Conservation (phyloP, 2,797 vertebrate species). For the Spondyliosoma cantharus region DNA sequence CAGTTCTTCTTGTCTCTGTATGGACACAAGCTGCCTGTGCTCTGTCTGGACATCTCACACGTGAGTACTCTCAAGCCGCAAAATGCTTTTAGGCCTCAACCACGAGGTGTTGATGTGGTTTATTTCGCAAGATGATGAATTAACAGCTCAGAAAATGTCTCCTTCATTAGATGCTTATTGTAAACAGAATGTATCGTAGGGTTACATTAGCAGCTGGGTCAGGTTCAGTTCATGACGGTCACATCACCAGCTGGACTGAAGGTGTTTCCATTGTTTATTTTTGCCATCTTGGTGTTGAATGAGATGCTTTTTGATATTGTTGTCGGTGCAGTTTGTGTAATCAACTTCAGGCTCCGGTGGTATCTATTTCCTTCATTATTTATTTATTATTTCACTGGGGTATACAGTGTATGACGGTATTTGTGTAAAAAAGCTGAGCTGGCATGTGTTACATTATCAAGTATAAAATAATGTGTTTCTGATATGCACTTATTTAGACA, state of each 20-base stretch:
- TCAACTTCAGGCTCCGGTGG: too few relatives aligned
- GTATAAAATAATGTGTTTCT: too few relatives aligned
- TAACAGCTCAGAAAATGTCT: not conserved
- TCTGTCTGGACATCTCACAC: constrained; percentile 96
- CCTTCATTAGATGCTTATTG: not conserved
- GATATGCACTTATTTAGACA: too few relatives aligned
- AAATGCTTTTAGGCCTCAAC: not conserved
- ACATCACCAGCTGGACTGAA: not conserved
- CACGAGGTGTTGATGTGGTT: too few relatives aligned
- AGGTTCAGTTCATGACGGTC: not conserved
- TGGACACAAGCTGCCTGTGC: constrained; percentile 97
- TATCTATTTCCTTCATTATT: too few relatives aligned
- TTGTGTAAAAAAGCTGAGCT: too few relatives aligned
- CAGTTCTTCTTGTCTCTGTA: constrained; percentile 98
- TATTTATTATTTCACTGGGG: too few relatives aligned
- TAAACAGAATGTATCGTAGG: not conserved
- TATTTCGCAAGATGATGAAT: not conserved
- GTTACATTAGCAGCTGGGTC: not conserved
- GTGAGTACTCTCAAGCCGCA: constrained; percentile 84
- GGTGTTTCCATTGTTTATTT: not conserved
- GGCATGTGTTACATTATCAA: too few relatives aligned
- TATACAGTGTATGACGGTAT: too few relatives aligned
- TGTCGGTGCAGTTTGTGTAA: not conserved
- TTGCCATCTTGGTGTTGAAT: not conserved
- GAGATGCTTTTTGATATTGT: not conserved